Base-by-base conservation (phyloP, 1,140 invertebrate genomes). In the Phymastichus coffea region DNA sequence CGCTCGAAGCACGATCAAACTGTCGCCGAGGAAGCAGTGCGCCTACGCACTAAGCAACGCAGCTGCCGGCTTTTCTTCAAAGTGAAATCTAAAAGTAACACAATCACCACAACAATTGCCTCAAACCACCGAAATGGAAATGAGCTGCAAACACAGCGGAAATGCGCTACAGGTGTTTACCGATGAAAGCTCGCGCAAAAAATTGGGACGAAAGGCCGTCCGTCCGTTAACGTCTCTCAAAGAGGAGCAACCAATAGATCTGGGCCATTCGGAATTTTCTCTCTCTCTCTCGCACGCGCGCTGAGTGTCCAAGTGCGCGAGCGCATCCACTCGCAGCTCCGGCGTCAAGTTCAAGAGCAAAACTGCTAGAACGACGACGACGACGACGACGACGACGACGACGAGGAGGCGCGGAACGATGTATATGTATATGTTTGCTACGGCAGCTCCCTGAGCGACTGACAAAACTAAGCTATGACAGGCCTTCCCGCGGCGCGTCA, bases 211-310 rank as follows among this genome's bases (percentile, higher is more conserved):
- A 12, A 46, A n/a, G 3, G 14, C 43, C 2, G 20, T 2, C 14
- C 19, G 12, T 12, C 47, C 55, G 46, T 59, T 35, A 65, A 57
- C 41, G 65, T 70, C 65, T 74, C 49, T 74, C 74, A 19, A 75
- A 76, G 17, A 76, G 66, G 33, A 76, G 40, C 17, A 76, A 60
- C 70, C 74, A 73, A 19, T 73, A 75, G 54, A 74, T 59, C 14
- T 67, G 66, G 64, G 72, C 69, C 73, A 76, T 76, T 60, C 48
- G 46, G 52, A 52, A 52, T 4, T 15, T 44, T 2, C 12, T 46
- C 28, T 38, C 35, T 38, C 47, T 38, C 26, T 30, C 19, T 46
- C n/a, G 25, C 15, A 30, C 23, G 19, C 37, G 37, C 26, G 9
- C 9, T 51, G n/a, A 43, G 25, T 49, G 20, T 35, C 3, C 43